Conservation (phyloP, 2,797 vertebrate species). For the Hippoglossus hippoglossus region DNA sequence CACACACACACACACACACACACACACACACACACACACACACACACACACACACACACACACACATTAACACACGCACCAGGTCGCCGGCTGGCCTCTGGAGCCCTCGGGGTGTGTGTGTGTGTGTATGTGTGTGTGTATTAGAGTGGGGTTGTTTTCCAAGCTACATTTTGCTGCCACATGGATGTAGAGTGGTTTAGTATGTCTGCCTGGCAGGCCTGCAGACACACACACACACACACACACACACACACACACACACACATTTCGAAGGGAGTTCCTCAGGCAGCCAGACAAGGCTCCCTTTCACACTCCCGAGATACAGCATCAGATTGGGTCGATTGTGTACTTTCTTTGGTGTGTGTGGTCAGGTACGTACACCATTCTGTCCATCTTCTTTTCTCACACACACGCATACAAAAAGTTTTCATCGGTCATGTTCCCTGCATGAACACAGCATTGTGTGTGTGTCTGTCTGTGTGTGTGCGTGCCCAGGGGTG, state of each 20-base stretch:
- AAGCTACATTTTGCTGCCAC: conserved; percentile 80
- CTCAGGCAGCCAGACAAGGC: conserved; percentile 80
- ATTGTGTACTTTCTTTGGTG: conserved; percentile 54
- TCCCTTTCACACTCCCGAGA: conserved; percentile 77
- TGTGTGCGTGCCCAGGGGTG: conserved; percentile 58
- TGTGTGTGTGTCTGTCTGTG: conserved; percentile 26
- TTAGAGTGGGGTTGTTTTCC: conserved; percentile 74
- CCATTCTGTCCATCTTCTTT: conserved; percentile 49
- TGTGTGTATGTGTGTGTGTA: conserved; percentile 43
- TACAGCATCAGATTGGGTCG: conserved; percentile 71
- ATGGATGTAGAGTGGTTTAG: conserved; percentile 82
- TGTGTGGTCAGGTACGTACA: conserved; percentile 2
- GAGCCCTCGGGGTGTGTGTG: conserved; percentile 65
- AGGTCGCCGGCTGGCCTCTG: conserved; percentile 70
- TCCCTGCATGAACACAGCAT: conserved; percentile 27
- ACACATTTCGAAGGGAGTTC: conserved; percentile 71
- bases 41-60: conserved; percentile 9
- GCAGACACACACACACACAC: conserved; percentile 38
- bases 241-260: conserved; percentile 49
- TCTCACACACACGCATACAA: conserved; percentile 7
- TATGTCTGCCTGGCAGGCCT: conserved; percentile 78
- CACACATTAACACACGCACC: conserved; percentile 54
- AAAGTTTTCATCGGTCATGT: conserved; percentile 45
- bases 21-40: conserved; percentile 46
- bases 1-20: conserved; percentile 40